Evolutionary conservation across 1,140 invertebrate genomes (phyloP).

Genomic region (Eubasilissa regina): DNA sequence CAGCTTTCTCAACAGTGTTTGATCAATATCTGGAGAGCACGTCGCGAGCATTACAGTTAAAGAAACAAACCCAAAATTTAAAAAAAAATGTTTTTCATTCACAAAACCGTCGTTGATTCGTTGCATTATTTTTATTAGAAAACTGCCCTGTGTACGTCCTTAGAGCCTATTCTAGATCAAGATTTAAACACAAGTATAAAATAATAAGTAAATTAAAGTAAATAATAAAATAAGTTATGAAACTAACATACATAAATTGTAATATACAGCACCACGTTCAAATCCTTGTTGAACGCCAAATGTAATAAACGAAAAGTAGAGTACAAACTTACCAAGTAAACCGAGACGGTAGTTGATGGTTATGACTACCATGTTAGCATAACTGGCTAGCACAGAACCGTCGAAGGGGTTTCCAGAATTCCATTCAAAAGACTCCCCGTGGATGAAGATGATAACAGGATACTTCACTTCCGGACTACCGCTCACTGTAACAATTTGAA

Average conservation of each 20-base stretch:
- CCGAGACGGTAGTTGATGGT: slow-evolving; percentile 97
- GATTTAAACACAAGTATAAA: too few species aligned
- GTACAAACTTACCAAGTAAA: slow-evolving; percentile 83
- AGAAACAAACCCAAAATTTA: too few species aligned
- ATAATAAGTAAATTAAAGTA: too few species aligned
- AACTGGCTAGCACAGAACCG: slow-evolving; percentile 91
- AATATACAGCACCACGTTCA: not conserved
- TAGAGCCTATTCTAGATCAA: too few species aligned
- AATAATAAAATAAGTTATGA: too few species aligned
- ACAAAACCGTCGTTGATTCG: too few species aligned
- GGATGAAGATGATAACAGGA: slow-evolving; percentile 94
- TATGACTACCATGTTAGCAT: slow-evolving; percentile 93
- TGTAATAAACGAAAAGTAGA: not conserved
- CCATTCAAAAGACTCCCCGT: slow-evolving; percentile 96
- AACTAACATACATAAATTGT: not conserved
- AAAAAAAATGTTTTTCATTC: too few species aligned
- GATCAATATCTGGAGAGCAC: too few species aligned
- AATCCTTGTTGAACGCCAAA: not conserved
- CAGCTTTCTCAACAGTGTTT: too few species aligned
- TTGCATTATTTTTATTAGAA: too few species aligned
- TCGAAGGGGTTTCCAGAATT: slow-evolving; percentile 96
- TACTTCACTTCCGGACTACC: slow-evolving; percentile 76
- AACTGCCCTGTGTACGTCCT: too few species aligned
- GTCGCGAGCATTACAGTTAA: too few species aligned
- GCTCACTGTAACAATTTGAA: slow-evolving; percentile 65